Evolutionary conservation across 2,797 vertebrate species (phyloP), one percentile per base, ranked within the genome.

Genomic region (Gymnopithys bicolor): DNA sequence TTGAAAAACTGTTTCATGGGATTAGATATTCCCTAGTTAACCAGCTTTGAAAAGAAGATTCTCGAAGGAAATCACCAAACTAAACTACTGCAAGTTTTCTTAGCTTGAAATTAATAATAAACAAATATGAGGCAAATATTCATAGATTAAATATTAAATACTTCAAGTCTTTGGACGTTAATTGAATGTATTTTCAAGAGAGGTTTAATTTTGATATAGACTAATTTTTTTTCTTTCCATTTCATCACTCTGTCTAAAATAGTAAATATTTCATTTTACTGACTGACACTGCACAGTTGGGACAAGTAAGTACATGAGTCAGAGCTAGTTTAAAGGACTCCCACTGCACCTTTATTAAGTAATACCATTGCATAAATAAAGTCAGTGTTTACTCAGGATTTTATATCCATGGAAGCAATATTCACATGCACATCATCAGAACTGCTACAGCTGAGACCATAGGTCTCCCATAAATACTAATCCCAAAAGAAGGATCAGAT

Each of bases 41-140:
- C 27, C 90, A 62, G 51, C 18, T 66, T 96, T 94, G 41, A 10
- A 77, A 91, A 92, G 37, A 76, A 37, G 13, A 84, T 79, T 43
- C 58, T 95, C 94, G 30, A 91, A 85, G 37, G 21, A 55, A 93
- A 83, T 84, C 35, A 84, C 83, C 62, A 88, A 84, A 84, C 30
- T 94, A 43, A 95, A 95, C 69, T 56, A 74, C 27, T 3, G 0
- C 10, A 43, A 13, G 10, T 66, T 95, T 95, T 95, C 70, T 93
- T 90, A 86, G 28, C 18, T 86, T 96, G 68, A 69, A 94, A 95
- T 89, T 94, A 25, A 10, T 92, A 53, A 70, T 91, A 92, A 97
- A 91, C 83, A 59, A 94, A 58, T 94, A 94, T 59, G 45, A 91
- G 80, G 16, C 33, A 95, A 96, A 90, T 66, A 91, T 37, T 94